phyloP scores from a whole-genome alignment of 53 echinoderm and acorn worm species.

The Echinometra lucunter region DNA sequence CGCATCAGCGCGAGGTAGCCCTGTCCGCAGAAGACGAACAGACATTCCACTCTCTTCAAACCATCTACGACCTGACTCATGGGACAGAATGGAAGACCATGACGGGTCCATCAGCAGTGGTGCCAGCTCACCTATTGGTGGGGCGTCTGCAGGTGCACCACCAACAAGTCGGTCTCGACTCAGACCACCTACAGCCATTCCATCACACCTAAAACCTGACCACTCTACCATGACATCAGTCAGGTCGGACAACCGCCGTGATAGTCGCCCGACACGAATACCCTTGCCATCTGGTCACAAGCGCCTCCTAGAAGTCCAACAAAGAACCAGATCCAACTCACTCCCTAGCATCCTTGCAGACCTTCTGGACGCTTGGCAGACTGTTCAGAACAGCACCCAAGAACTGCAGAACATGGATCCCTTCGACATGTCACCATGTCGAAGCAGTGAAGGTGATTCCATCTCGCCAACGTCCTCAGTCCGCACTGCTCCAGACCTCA shows the following conservation, averaged over 20 bases:
- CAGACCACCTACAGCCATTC: conserved; percentile 86
- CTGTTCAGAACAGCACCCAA: conserved; percentile 70
- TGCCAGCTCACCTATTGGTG: conserved; percentile 74
- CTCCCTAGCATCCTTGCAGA: conserved; percentile 78
- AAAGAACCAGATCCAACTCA: conserved; percentile 70
- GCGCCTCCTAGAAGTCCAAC: conserved; percentile 71
- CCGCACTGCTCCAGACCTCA: conserved; percentile 76
- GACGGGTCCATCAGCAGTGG: conserved; percentile 67
- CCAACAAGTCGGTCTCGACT: conserved; percentile 80
- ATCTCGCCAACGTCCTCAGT: conserved; percentile 90
- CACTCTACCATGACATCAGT: conserved; percentile 78
- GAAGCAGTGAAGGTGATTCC: conserved; percentile 85
- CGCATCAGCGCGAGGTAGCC: conserved; percentile 48
- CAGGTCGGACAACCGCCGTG: conserved; percentile 66
- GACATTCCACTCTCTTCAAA: conserved; percentile 62
- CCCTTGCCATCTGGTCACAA: conserved; percentile 93
- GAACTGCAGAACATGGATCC: conserved; percentile 69
- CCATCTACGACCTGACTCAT: conserved; percentile 36
- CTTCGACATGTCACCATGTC: conserved; percentile 72
- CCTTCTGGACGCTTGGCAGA: conserved; percentile 80
- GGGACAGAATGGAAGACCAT: background rate
- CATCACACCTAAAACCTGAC: conserved; percentile 84
- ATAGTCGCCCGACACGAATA: conserved; percentile 78
- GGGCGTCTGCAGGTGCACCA: conserved; percentile 74
- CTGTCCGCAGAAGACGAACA: conserved; percentile 62